Base-by-base conservation (phyloP, 1,140 invertebrate species). In the Bradynema listronoti region DNA sequence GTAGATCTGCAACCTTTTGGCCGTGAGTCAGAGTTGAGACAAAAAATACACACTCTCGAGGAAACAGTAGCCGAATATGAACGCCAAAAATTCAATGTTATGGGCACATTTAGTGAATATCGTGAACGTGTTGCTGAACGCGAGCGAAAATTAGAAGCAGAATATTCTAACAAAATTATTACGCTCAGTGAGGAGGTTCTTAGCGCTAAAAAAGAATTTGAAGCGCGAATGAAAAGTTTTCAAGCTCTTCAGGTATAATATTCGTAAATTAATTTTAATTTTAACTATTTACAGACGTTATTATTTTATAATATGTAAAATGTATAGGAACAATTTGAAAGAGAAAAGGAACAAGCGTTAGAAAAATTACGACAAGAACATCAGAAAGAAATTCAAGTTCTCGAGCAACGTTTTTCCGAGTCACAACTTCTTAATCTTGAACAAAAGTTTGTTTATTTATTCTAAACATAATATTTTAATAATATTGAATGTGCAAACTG, bases 31-130 rank as follows among this genome's bases (percentile, higher is more conserved):
- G 73, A 76, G 47, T 27, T 76, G 29, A 55, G 76, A 30, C 58
- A 59, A 43, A 76, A 76, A 39, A 76, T 76, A 22, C 74, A 76
- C 53, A 65, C 59, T 7, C 34, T 76, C 5, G 74, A 76, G 58
- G 73, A 76, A 32, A 76, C 72, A 27, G 75, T 76, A 14, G 74
- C 75, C 6, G 74, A 78, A 52, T 76, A 76, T 59, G 74, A 76
- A 65, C 36, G 69, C 19, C 74, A 76, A 59, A 76, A 76, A 53
- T 75, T 64, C 34, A 76, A 67, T 50, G 74, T 76, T 0, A 73
- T 76, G 70, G 74, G 74, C 4, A 73, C 72, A 11, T 76, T 76
- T 62, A 71, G 65, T 39, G 74, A 76, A 52, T 76, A 77, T 52
- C 57, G 72, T 24, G 74, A 78, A 47, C 47, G 69, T 36, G 75